phyloP scores from a whole-genome alignment of 2,113 vertebrate genomes.

The Sarotherodon lohbergeri region DNA sequence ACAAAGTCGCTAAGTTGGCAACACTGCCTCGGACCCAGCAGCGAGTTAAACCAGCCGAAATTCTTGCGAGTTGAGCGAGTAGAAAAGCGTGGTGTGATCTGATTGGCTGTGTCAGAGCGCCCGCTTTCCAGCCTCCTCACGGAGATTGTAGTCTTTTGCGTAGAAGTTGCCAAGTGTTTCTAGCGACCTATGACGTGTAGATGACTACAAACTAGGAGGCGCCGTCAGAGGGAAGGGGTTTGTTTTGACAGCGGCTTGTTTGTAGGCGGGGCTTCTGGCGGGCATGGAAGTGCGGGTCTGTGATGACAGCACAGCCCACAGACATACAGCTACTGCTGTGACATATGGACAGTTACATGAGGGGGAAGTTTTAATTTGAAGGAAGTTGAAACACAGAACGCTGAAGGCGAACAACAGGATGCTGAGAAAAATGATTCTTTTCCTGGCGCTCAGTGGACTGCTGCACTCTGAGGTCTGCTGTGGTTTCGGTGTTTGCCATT shows the following conservation, averaged over 20 bases:
- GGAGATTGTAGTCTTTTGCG: conserved; percentile 54
- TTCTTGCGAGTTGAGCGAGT: neutral
- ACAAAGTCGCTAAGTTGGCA: too few relatives aligned
- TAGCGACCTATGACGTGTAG: accelerated
- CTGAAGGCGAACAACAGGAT: neutral
- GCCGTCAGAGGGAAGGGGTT: neutral
- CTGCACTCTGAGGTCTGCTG: conserved; percentile 57
- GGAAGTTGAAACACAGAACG: neutral
- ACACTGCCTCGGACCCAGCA: neutral
- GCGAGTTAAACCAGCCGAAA: neutral
- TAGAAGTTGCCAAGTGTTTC: accelerated
- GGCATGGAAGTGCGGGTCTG: neutral
- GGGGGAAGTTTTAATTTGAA: neutral
- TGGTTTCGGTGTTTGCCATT: neutral
- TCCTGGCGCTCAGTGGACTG: conserved; percentile 23
- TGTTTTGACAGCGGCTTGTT: neutral
- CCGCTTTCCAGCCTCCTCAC: neutral
- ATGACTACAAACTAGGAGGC: neutral
- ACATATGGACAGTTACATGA: neutral
- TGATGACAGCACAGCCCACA: neutral
- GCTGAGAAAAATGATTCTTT: neutral
- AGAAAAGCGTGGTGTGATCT: conserved; percentile 61
- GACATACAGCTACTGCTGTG: neutral
- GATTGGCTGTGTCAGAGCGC: conserved; percentile 51
- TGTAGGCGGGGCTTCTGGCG: neutral